Evolutionary conservation across 1,140 invertebrate species (phyloP).

Genomic region (Sarcophaga peregrina): DNA sequence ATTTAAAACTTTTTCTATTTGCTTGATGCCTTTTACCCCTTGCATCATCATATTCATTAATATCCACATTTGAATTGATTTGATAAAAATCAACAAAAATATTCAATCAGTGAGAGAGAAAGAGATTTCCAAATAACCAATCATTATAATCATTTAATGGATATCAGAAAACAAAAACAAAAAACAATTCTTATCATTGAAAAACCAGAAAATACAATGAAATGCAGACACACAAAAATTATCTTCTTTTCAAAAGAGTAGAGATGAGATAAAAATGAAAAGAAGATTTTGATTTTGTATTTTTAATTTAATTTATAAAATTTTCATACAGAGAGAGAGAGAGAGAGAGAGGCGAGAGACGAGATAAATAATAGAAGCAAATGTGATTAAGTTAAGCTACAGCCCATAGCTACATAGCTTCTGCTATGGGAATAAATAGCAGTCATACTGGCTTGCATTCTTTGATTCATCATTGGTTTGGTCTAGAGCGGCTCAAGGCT

Average conservation of each 20-base stretch:
- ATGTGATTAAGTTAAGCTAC: too few relatives aligned
- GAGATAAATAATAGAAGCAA: too few relatives aligned
- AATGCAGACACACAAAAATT: neutral
- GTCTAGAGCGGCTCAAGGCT: neutral
- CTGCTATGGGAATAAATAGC: neutral
- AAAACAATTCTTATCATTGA: constrained; percentile 3
- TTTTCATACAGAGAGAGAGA: neutral
- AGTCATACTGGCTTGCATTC: neutral
- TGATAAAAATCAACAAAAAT: constrained; percentile 21
- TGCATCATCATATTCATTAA: neutral
- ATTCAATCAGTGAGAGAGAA: neutral
- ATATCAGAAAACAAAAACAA: neutral
- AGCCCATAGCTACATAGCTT: neutral
- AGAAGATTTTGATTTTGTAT: neutral
- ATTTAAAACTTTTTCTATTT: neutral
- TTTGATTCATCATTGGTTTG: neutral
- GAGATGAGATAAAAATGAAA: neutral
- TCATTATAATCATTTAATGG: constrained; percentile 7
- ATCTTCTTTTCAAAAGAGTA: neutral
- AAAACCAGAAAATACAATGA: neutral
- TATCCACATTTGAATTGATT: neutral
- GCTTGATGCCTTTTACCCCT: neutral
- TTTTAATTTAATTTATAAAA: constrained; percentile 17
- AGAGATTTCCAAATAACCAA: neutral
- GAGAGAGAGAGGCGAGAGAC: neutral